These are phyloP conservation scores for Limnephilus lunatus DNA, from an alignment of 2,888 invertebrate genomes.

Conservation along the genomic window DNA sequence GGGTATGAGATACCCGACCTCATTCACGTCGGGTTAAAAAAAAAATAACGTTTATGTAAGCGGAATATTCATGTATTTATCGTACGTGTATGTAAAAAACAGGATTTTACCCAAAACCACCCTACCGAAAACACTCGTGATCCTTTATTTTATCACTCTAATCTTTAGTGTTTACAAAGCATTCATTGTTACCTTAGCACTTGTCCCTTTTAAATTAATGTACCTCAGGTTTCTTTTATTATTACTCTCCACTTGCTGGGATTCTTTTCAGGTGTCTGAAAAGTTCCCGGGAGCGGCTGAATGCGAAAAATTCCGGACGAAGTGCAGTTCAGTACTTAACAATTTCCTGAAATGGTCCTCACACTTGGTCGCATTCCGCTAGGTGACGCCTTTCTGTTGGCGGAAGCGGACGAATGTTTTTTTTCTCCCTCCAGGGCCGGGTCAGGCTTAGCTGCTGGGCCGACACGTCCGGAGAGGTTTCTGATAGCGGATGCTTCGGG, in stretches of 20 bases:
- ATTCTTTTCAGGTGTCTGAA: constrained; percentile 45
- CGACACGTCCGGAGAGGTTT: background rate
- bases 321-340: constrained; percentile 65
- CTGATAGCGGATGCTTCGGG: background rate
- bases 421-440: background rate
- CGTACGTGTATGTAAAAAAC: background rate
- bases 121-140: background rate
- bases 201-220: constrained; percentile 35
- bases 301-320: constrained; percentile 53
- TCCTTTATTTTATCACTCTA: background rate
- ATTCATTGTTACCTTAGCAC: background rate
- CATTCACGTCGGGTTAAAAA: too few species aligned
- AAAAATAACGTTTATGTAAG: background rate
- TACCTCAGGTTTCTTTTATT: constrained; percentile 7
- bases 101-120: background rate
- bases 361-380: constrained; percentile 60
- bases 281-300: constrained; percentile 37
- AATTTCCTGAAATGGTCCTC: constrained; percentile 64
- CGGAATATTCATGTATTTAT: background rate
- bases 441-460: background rate
- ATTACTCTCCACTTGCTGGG: background rate
- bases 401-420: constrained; percentile 42
- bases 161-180: background rate
- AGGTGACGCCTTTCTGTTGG: constrained; percentile 51
- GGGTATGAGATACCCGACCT: too few species aligned